Conservation (phyloP, 2,113 vertebrate genomes). For the Anas platyrhynchos region DNA sequence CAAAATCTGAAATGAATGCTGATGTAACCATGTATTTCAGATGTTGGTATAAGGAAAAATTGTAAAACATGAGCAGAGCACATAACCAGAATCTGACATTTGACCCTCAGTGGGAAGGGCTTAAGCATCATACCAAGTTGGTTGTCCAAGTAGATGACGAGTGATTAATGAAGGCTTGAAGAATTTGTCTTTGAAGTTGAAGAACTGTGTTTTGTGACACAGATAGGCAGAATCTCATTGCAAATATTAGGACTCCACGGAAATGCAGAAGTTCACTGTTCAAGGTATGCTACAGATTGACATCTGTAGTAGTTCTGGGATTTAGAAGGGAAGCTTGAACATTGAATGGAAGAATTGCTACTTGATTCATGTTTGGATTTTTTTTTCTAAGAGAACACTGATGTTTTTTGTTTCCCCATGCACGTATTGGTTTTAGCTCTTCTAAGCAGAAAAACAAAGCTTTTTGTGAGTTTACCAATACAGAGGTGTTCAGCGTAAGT, state of each 20-base stretch:
- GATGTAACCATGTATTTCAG: neutral
- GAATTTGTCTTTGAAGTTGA: no score
- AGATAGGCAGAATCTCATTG: neutral
- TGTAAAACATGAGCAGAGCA: neutral
- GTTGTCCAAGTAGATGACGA: neutral
- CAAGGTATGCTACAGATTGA: neutral
- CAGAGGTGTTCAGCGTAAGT: neutral
- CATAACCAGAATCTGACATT: rapidly evolving
- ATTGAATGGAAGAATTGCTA: neutral
- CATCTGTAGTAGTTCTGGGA: neutral
- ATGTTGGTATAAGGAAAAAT: neutral
- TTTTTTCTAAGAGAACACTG: neutral
- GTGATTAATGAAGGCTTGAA: neutral
- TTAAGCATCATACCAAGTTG: neutral
- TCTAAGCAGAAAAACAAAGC: neutral
- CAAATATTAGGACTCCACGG: neutral
- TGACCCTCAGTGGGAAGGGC: neutral
- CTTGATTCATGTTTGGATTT: neutral
- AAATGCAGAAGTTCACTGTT: neutral
- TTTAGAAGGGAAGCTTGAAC: neutral
- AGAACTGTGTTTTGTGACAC: neutral
- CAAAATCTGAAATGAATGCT: neutral
- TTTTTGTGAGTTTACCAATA: neutral
- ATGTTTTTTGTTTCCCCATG: neutral
- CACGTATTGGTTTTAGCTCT: neutral